Evolutionary conservation across 2,113 vertebrate genomes (phyloP).

Genomic region (Pluvialis apricaria): DNA sequence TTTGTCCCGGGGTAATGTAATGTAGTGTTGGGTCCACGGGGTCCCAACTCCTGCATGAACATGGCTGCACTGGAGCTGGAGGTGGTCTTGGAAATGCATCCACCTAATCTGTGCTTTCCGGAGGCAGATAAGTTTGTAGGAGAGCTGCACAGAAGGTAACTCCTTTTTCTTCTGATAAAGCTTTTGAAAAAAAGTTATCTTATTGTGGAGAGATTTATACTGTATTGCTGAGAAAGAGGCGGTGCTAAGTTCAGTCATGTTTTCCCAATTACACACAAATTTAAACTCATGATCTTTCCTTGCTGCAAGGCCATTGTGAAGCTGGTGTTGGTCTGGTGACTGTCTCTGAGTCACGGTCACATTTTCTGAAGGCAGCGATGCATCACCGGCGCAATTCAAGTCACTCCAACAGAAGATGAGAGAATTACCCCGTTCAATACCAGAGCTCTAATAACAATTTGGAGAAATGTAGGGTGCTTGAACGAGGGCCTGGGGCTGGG

Average conservation of each 20-base stretch:
- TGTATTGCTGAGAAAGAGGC: neutral
- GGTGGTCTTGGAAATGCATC: neutral
- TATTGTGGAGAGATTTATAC: neutral
- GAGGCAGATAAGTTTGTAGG: neutral
- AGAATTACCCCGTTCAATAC: accelerated
- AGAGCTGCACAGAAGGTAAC: neutral
- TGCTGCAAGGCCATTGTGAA: neutral
- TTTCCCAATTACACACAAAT: neutral
- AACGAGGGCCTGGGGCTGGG: neutral
- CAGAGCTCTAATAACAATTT: accelerated
- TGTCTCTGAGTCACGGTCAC: neutral
- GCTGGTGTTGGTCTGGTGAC: neutral
- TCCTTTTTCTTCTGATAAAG: neutral
- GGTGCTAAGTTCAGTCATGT: neutral
- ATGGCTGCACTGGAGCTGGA: accelerated
- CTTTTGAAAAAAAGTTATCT: neutral
- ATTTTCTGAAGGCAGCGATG: neutral
- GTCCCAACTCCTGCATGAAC: neutral
- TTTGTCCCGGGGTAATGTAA: neutral
- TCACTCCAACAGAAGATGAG: neutral
- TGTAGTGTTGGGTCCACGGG: accelerated
- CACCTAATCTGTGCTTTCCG: neutral
- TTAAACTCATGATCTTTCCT: neutral
- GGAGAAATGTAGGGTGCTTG: neutral
- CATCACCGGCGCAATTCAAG: neutral